These are phyloP conservation scores for Alethe diademata DNA, from an alignment of 2,113 vertebrate genomes.

Conservation along the genomic window DNA sequence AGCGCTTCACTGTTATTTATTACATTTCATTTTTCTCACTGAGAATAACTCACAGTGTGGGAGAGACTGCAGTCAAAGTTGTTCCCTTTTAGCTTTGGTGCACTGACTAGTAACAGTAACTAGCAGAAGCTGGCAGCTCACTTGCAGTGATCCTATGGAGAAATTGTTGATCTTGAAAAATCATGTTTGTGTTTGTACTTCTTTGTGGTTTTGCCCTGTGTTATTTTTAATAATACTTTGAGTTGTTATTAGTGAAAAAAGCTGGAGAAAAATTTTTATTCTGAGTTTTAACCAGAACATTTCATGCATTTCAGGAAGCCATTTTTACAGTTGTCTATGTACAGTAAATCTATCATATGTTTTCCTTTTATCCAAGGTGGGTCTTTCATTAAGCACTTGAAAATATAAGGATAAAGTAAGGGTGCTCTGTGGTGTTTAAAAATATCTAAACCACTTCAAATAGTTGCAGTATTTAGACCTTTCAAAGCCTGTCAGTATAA, in stretches of 20 bases:
- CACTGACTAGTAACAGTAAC: background rate
- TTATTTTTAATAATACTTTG: background rate
- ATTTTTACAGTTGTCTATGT: background rate
- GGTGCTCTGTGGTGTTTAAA: background rate
- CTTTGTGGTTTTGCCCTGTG: background rate
- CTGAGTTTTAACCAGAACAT: background rate
- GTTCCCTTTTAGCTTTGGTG: background rate
- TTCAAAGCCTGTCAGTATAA: background rate
- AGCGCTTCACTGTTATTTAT: background rate
- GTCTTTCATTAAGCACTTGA: background rate
- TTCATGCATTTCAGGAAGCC: background rate
- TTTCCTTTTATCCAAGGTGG: background rate
- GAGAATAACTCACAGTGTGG: background rate
- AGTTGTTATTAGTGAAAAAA: background rate
- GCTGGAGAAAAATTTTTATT: background rate
- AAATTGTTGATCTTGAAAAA: background rate
- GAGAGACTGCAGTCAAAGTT: background rate
- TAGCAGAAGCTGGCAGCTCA: slow-evolving; percentile 20
- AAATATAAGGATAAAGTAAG: background rate
- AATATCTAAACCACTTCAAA: background rate
- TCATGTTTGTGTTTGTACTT: background rate
- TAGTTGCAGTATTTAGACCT: background rate
- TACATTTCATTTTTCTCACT: background rate
- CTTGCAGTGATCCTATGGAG: background rate
- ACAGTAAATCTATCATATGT: background rate